Conservation (phyloP, 2,888 invertebrate genomes). For the Rhopalosiphum nymphaeae region DNA sequence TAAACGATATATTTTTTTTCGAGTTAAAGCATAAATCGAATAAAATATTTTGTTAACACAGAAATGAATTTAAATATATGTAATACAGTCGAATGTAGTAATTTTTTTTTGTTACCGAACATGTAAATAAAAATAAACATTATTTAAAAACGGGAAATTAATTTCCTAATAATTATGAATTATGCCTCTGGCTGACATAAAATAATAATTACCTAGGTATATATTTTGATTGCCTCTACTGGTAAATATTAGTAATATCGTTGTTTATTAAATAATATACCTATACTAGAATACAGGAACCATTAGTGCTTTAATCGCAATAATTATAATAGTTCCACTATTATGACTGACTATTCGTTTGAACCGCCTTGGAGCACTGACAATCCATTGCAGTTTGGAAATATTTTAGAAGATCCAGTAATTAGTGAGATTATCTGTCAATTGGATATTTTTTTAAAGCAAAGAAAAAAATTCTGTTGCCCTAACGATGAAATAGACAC, state of each 20-base stretch:
- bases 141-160: background rate
- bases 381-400: background rate
- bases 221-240: background rate
- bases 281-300: background rate
- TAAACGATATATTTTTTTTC: too few relatives aligned
- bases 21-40: too few relatives aligned
- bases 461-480: conserved; percentile 20
- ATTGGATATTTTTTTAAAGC: background rate
- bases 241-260: background rate
- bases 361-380: conserved; percentile 3
- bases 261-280: background rate
- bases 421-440: background rate
- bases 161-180: background rate
- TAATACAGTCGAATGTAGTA: background rate
- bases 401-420: background rate
- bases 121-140: background rate
- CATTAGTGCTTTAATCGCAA: background rate
- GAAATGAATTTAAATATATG: background rate
- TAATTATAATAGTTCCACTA: background rate
- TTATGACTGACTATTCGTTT: background rate
- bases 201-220: background rate
- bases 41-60: background rate
- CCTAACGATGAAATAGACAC: background rate
- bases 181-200: background rate
- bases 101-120: background rate